Conservation (phyloP, 2,888 invertebrate species). For the Thysanoteuthis rhombus region DNA sequence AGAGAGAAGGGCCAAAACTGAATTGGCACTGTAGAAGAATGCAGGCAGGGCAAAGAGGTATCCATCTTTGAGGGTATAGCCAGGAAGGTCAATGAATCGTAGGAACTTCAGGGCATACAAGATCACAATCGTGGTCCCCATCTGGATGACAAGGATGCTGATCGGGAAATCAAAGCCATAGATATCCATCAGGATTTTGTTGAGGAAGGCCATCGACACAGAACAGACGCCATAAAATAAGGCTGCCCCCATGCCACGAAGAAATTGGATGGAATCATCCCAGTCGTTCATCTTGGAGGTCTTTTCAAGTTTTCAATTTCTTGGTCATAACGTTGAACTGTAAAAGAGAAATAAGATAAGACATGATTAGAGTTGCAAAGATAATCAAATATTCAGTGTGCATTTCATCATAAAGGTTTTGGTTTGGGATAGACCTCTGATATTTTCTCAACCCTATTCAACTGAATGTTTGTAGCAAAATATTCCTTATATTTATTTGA, state of each 20-base stretch:
- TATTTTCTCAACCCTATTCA: too few relatives aligned
- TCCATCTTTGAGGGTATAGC: slow-evolving; percentile 67
- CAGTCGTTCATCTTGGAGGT: background rate
- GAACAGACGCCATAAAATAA: slow-evolving; percentile 67
- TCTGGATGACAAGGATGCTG: slow-evolving; percentile 70
- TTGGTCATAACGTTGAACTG: background rate
- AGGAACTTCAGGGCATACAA: slow-evolving; percentile 64
- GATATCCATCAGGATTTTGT: slow-evolving; percentile 67
- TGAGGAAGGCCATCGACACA: slow-evolving; percentile 68
- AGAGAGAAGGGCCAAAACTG: slow-evolving; percentile 69
- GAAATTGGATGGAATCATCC: background rate
- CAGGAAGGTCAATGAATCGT: slow-evolving; percentile 58
- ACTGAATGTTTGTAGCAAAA: too few relatives aligned
- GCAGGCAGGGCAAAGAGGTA: slow-evolving; percentile 69
- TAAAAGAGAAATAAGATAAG: background rate
- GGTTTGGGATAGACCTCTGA: too few relatives aligned
- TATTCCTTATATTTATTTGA: too few relatives aligned
- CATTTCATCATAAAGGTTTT: too few relatives aligned
- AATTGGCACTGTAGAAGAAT: slow-evolving; percentile 69
- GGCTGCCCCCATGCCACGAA: slow-evolving; percentile 60
- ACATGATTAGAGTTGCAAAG: background rate
- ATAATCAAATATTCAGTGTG: background rate
- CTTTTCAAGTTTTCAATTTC: background rate
- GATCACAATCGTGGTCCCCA: slow-evolving; percentile 67
- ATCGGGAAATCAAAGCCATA: slow-evolving; percentile 71